phyloP scores from a whole-genome alignment of 2,113 vertebrate species.

The Murina feae region DNA sequence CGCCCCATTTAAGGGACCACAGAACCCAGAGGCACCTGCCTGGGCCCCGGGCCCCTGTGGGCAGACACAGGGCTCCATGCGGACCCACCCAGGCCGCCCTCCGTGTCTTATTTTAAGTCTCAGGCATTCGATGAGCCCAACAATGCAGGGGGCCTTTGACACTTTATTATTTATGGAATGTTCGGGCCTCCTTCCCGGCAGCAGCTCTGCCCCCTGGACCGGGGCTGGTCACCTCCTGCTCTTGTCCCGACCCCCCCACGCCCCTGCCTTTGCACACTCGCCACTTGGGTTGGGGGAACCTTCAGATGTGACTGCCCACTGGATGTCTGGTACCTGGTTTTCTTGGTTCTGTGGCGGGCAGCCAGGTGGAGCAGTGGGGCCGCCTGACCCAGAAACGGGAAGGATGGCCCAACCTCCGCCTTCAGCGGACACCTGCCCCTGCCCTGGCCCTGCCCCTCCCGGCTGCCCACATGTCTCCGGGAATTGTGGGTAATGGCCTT shows the following conservation, averaged over 20 bases:
- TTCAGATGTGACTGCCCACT: background rate
- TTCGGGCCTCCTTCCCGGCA: constrained; percentile 8
- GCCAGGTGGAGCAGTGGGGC: background rate
- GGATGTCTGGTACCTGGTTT: background rate
- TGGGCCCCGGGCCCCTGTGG: background rate
- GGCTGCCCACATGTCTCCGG: background rate
- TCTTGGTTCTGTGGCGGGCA: background rate
- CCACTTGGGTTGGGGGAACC: background rate
- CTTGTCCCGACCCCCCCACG: background rate
- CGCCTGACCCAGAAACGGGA: background rate
- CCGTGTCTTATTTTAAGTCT: background rate
- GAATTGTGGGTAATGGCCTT: background rate
- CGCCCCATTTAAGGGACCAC: background rate
- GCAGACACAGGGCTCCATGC: fast-evolving
- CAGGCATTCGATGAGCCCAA: background rate
- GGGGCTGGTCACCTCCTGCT: background rate
- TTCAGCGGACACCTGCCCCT: no score
- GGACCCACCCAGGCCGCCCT: fast-evolving
- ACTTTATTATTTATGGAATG: constrained; percentile 36
- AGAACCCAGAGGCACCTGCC: background rate
- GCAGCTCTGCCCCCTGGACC: background rate
- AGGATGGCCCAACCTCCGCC: no score
- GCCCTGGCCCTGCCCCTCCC: background rate
- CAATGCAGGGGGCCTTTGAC: background rate
- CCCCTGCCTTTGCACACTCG: background rate